These are phyloP conservation scores for Xyrauchen texanus DNA, from an alignment of 2,113 vertebrate genomes.

Conservation along the genomic window DNA sequence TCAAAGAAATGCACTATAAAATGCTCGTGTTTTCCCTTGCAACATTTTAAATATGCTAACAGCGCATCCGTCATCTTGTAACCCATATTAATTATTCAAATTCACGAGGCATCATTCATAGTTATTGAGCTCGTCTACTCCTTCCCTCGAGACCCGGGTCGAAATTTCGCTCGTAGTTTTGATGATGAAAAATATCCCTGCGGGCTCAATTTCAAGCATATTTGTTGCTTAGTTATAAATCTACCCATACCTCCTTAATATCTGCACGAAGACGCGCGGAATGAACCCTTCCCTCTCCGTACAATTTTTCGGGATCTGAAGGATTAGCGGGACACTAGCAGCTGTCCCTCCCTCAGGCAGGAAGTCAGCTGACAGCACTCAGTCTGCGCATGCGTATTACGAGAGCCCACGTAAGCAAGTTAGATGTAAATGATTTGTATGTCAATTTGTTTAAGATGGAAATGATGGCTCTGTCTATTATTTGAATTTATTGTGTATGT, in stretches of 20 bases:
- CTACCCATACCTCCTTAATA: slow-evolving; percentile 40
- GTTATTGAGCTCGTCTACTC: slow-evolving; percentile 8
- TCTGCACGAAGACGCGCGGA: slow-evolving; percentile 14
- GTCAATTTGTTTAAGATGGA: too few relatives aligned
- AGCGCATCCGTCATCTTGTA: not conserved
- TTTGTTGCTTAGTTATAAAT: not conserved
- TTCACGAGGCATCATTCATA: not conserved
- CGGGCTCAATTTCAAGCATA: not conserved
- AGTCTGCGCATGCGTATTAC: slow-evolving; percentile 32
- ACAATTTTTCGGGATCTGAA: slow-evolving; percentile 31
- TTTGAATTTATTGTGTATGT: too few relatives aligned
- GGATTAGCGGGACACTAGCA: slow-evolving; percentile 44
- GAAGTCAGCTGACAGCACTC: slow-evolving; percentile 47
- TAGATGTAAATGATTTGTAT: too few relatives aligned
- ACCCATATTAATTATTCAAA: not conserved
- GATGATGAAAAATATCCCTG: not conserved
- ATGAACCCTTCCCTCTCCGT: slow-evolving; percentile 9
- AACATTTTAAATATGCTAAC: not conserved
- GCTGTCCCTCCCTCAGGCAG: slow-evolving; percentile 28
- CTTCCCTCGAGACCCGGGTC: slow-evolving; percentile 24
- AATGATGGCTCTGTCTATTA: too few relatives aligned
- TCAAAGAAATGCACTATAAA: not conserved
- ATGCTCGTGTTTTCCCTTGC: not conserved
- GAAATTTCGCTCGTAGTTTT: not conserved
- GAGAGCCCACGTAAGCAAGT: too few relatives aligned